phyloP scores from a whole-genome alignment of 1,140 invertebrate genomes.

The Sogatella furcifera region DNA sequence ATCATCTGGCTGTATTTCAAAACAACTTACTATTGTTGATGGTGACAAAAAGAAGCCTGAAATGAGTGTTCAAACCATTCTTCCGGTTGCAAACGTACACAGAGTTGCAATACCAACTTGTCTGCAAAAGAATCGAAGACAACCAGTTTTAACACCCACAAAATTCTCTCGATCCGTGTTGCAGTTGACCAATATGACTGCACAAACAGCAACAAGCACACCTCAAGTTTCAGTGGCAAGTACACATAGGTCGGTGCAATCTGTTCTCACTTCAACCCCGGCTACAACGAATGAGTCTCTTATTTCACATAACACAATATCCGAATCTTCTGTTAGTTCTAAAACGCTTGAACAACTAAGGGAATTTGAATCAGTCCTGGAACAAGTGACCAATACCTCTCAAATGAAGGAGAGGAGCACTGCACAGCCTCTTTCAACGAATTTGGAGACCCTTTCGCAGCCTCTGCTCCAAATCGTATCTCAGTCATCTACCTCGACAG shows the following conservation, averaged over 20 bases:
- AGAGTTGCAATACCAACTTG: conserved; percentile 3
- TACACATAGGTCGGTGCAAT: conserved; percentile 30
- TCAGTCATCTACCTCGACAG: conserved; percentile 3
- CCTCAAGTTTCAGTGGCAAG: conserved; percentile 31
- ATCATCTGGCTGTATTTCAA: conserved; percentile 1
- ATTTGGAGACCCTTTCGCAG: conserved; percentile 5
- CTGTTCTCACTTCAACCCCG: conserved; percentile 32
- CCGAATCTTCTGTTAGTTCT: conserved; percentile 37
- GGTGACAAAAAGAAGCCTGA: conserved; percentile 9
- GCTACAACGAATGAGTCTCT: conserved; percentile 27
- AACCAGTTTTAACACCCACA: conserved; percentile 7
- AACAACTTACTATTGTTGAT: not conserved
- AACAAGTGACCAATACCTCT: conserved; percentile 44
- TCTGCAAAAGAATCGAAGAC: conserved; percentile 14
- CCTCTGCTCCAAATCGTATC: conserved; percentile 7
- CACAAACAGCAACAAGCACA: conserved; percentile 8
- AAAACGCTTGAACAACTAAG: conserved; percentile 61
- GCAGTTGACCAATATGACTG: conserved; percentile 36
- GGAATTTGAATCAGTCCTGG: conserved; percentile 71
- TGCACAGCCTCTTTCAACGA: conserved; percentile 9
- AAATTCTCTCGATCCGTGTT: conserved; percentile 42
- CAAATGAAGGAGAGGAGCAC: conserved; percentile 53
- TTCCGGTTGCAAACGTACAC: not conserved
- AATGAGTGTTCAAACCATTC: not conserved
- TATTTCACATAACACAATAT: conserved; percentile 35